phyloP scores from a whole-genome alignment of 2,888 invertebrate species.

The Machimus atricapillus region DNA sequence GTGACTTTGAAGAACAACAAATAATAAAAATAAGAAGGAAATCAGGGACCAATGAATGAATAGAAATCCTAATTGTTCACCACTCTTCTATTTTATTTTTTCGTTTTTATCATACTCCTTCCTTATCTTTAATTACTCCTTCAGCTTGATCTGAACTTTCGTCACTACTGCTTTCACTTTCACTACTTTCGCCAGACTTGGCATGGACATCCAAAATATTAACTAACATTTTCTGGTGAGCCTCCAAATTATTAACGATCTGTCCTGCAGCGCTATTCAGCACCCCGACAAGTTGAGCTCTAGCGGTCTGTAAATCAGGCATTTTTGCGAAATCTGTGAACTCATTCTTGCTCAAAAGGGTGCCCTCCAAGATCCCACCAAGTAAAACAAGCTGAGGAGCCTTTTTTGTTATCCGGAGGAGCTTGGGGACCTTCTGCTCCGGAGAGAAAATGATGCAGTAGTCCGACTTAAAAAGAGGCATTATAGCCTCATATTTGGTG shows the following conservation, averaged over 20 bases:
- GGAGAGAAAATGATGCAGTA: constrained; percentile 75
- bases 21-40: not conserved
- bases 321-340: constrained; percentile 71
- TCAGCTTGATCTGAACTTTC: not conserved
- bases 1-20: not conserved
- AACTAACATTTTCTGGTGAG: constrained; percentile 73
- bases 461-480: constrained; percentile 70
- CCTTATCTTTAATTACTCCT: not conserved
- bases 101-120: not conserved
- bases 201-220: constrained; percentile 71
- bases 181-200: constrained; percentile 43
- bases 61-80: not conserved
- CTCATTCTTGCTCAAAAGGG: constrained; percentile 73
- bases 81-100: not conserved
- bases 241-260: constrained; percentile 71
- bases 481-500: constrained; percentile 72
- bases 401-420: constrained; percentile 74
- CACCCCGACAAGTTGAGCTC: constrained; percentile 73
- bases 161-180: not conserved
- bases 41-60: not conserved
- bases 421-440: constrained; percentile 67
- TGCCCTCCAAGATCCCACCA: constrained; percentile 79
- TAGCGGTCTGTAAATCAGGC: constrained; percentile 70
- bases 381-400: constrained; percentile 75
- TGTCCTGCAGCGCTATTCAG: constrained; percentile 71